Evolutionary conservation across 2,888 invertebrate species (phyloP).

Genomic region (Scelioninae gen. 2): DNA sequence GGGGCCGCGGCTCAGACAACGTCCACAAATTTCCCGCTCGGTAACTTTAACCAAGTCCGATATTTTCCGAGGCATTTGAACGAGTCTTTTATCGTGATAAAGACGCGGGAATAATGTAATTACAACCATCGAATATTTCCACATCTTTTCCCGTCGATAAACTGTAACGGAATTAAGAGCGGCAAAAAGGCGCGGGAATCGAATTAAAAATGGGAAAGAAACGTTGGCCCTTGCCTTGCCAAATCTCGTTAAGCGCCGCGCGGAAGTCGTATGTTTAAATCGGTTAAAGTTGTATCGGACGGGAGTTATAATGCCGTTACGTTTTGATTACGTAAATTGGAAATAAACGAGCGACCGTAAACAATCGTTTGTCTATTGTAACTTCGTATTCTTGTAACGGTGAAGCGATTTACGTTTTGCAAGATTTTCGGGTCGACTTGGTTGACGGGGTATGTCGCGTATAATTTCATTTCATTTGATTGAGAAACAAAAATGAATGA

Average conservation of each 20-base stretch:
- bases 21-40: slow-evolving; percentile 11
- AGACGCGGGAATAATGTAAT: slow-evolving; percentile 18
- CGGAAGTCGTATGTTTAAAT: no score
- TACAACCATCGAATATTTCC: slow-evolving; percentile 13
- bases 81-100: slow-evolving; percentile 24
- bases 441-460: no score
- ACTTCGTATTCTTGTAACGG: no score
- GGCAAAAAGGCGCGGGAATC: slow-evolving; percentile 11
- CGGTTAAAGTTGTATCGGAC: no score
- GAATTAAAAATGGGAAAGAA: slow-evolving; percentile 4
- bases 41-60: slow-evolving; percentile 10
- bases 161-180: slow-evolving; percentile 26
- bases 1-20: slow-evolving; percentile 7
- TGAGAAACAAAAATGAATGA: no score
- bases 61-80: slow-evolving; percentile 15
- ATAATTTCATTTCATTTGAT: no score
- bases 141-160: slow-evolving; percentile 13
- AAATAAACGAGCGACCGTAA: not conserved
- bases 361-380: not conserved
- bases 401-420: no score
- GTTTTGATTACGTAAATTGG: no score
- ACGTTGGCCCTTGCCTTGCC: not conserved
- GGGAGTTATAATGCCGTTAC: not conserved
- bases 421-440: no score
- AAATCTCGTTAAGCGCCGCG: no score